Conservation (phyloP, 2,888 invertebrate species). For the Tryphoninae sp. region DNA sequence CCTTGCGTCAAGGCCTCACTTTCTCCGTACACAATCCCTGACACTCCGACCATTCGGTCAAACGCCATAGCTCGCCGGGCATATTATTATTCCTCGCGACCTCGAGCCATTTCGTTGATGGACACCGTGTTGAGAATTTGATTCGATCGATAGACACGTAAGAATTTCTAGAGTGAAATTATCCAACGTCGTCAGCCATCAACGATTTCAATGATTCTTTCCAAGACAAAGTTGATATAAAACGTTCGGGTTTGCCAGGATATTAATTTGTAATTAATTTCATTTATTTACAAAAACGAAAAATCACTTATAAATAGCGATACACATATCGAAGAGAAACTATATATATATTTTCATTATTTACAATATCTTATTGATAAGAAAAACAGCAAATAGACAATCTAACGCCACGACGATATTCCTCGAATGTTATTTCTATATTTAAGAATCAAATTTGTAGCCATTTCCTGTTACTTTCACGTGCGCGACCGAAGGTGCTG, state of each 20-base stretch:
- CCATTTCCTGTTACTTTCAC: constrained; percentile 82
- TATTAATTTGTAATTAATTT: neutral
- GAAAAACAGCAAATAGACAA: neutral
- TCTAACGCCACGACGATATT: neutral
- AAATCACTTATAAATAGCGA: neutral
- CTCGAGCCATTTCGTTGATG: constrained; percentile 13
- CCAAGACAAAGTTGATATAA: neutral
- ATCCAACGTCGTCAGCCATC: neutral
- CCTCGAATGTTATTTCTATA: constrained; percentile 7
- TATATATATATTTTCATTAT: constrained; percentile 15
- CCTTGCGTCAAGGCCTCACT: constrained; percentile 69
- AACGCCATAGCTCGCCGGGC: neutral
- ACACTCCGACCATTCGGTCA: constrained; percentile 59
- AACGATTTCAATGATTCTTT: neutral
- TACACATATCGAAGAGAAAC: neutral
- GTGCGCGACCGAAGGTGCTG: constrained; percentile 82
- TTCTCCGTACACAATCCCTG: constrained; percentile 65
- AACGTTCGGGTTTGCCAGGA: no score
- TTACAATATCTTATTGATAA: constrained; percentile 5
- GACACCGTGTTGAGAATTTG: neutral
- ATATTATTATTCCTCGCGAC: constrained; percentile 8
- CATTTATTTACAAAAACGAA: constrained; percentile 1
- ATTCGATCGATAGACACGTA: neutral
- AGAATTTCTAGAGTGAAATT: neutral
- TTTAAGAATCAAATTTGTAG: constrained; percentile 76